These are phyloP conservation scores for Heliocidaris tuberculata DNA, from an alignment of 35 echinoderm and acorn worm species.

Conservation along the genomic window DNA sequence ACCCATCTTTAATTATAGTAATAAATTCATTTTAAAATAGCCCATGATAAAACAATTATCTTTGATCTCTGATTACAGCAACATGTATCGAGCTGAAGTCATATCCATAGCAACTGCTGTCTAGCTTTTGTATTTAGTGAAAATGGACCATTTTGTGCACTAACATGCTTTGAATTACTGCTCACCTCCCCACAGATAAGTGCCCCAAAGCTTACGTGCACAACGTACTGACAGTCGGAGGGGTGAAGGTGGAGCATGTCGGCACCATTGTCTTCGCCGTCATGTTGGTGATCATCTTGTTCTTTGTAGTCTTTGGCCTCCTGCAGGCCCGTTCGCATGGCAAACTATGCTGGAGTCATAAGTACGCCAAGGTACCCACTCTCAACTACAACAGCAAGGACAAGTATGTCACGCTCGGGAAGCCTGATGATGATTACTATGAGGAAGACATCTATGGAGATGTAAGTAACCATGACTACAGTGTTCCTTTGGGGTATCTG, in stretches of 20 bases:
- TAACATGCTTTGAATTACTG: neutral
- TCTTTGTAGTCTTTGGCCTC: constrained; percentile 28
- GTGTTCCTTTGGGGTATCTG: neutral
- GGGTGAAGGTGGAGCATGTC: neutral
- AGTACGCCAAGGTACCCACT: constrained; percentile 26
- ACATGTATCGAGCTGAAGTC: too few species aligned
- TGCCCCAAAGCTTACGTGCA: neutral
- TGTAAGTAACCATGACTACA: constrained; percentile 20
- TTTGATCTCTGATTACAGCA: too few species aligned
- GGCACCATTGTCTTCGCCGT: constrained; percentile 31
- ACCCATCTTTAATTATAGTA: too few species aligned
- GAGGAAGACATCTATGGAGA: constrained; percentile 43
- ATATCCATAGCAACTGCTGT: too few species aligned
- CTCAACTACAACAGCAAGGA: constrained; percentile 16
- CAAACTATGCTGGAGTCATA: constrained; percentile 39
- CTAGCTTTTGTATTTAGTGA: too few species aligned
- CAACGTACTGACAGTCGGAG: neutral
- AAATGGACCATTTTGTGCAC: too few species aligned
- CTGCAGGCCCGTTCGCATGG: constrained; percentile 38
- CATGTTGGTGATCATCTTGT: neutral
- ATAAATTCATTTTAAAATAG: too few species aligned
- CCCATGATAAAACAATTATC: too few species aligned
- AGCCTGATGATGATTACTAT: constrained; percentile 41
- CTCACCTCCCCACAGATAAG: neutral
- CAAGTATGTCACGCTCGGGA: constrained; percentile 34